A percentile compares a stretch with the other conserved stretches of the same genome.
Conservation (phyloP, 2,113 vertebrate genomes). For the Arothron firmamentum region DNA sequence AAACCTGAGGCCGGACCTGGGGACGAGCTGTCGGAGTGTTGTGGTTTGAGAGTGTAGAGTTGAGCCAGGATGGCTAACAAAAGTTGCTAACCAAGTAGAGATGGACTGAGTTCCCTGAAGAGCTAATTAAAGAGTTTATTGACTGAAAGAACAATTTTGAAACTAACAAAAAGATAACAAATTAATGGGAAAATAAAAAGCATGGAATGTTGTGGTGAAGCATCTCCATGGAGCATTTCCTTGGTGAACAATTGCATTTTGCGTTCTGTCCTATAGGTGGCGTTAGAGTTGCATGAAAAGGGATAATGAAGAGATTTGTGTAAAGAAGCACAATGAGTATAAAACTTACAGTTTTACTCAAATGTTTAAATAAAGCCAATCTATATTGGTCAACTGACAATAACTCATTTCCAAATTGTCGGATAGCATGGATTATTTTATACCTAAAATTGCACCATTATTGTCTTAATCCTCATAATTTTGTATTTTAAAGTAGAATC, state of each 20-base stretch:
- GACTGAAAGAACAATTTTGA: neutral
- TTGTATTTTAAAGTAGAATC: neutral
- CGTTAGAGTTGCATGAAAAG: constrained; percentile 30
- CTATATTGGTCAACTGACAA: constrained; percentile 1
- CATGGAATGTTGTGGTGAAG: neutral
- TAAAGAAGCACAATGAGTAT: constrained; percentile 18
- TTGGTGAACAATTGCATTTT: neutral
- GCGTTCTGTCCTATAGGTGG: constrained; percentile 58
- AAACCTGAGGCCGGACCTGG: neutral
- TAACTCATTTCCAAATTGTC: neutral
- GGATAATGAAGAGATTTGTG: constrained; percentile 30
- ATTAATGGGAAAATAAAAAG: neutral
- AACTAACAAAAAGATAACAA: constrained; percentile 9
- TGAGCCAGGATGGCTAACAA: neutral
- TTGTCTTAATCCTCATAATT: neutral
- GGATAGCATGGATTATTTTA: neutral
- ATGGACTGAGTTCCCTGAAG: neutral
- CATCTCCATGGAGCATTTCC: neutral
- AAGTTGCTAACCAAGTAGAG: neutral
- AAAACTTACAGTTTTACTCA: constrained; percentile 22
- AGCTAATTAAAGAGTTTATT: neutral
- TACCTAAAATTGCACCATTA: neutral
- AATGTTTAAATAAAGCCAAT: constrained; percentile 14
- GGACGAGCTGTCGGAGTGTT: neutral
- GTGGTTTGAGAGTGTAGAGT: neutral